Evolutionary conservation across 2,113 vertebrate genomes (phyloP).

Genomic region (Ochotona curzoniae): DNA sequence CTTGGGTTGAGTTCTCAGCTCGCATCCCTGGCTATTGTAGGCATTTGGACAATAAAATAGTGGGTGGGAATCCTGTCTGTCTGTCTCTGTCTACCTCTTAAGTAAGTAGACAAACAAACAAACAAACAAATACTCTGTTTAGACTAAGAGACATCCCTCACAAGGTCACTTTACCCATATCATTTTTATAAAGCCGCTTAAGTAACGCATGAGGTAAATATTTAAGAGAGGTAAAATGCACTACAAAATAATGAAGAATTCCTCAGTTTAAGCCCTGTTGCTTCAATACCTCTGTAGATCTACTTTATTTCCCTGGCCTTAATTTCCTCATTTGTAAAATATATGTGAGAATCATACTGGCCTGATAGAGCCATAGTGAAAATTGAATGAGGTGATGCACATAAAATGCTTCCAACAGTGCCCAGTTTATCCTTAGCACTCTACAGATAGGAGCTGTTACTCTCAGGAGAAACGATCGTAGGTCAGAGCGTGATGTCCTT

Average conservation of each 20-base stretch:
- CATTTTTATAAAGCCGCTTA: background rate
- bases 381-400: background rate
- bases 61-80: no score
- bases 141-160: background rate
- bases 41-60: no score
- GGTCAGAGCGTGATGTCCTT: background rate
- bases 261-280: background rate
- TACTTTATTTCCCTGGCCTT: background rate
- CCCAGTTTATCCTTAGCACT: background rate
- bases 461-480: background rate
- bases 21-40: no score
- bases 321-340: background rate
- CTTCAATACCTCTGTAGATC: background rate
- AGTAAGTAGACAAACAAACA: no score
- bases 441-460: background rate
- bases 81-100: no score
- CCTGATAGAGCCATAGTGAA: background rate
- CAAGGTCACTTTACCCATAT: background rate
- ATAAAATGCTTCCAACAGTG: background rate
- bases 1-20: no score
- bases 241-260: background rate
- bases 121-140: background rate
- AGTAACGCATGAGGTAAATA: background rate
- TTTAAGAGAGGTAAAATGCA: background rate
- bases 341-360: background rate